Base-by-base conservation (phyloP, 2,113 vertebrate genomes). In the Noctilio leporinus region DNA sequence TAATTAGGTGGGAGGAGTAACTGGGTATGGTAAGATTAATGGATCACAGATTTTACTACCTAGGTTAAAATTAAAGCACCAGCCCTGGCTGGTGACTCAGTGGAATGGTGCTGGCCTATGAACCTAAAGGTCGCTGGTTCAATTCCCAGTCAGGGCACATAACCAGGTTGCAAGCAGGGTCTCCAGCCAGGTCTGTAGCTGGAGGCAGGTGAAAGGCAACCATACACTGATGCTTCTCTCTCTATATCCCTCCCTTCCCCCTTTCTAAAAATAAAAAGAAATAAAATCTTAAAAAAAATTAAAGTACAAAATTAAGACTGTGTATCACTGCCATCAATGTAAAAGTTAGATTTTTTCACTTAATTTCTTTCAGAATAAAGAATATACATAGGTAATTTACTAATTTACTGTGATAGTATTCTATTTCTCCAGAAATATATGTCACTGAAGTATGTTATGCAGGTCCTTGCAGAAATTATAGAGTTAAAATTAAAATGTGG, bases 1-100 rank as follows among this genome's bases (percentile, higher is more conserved):
- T 94, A 97, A 97, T 96, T 96, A 97, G 94, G 55, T 92, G 90
- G 90, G 96, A 83, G 87, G 90, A 86, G 53, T 87, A 97, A 89
- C 53, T 86, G 88, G 2, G 4, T 88, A 49, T 77, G 33, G 95
- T 78, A 95, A 96, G 88, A 95, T 26, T n/a, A 96, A 90, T 35
- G 30, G 26, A 96, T 96, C 69, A 96, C 57, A 89, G 90, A 96
- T 89, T 95, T 90, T 88, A 95, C 10, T 91, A 69, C 89, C 43
- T 89, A 77, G 93, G 70, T 89, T 93, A 95, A 96, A 88, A 96
- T 89, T 83, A 59, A 95, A 95, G 73, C 69, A 93, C n/a, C n/a
- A n/a, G n/a, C n/a, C n/a, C n/a, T n/a, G n/a, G n/a, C n/a, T n/a
- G n/a, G n/a, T n/a, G n/a, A n/a, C n/a, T n/a, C n/a, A n/a, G n/a